A percentile compares a stretch with the other conserved stretches of the same genome.
Evolutionary conservation across 1,140 invertebrate species (phyloP).

Genomic region (Aphis gossypii): DNA sequence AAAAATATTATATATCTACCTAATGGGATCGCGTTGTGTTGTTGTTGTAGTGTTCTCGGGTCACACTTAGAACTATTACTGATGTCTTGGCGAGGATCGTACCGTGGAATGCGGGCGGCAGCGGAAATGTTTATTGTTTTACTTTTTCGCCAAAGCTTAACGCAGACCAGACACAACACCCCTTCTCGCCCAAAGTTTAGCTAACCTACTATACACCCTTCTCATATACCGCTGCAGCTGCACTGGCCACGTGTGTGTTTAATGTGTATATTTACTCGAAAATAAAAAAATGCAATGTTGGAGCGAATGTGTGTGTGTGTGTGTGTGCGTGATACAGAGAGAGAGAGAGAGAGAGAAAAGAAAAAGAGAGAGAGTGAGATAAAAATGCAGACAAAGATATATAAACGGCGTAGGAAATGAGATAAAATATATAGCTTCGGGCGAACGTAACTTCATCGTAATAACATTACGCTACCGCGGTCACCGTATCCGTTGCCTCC

Average conservation of each 20-base stretch:
- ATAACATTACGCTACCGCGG: background rate
- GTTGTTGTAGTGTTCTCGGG: background rate
- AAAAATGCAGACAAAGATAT: background rate
- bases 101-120: background rate
- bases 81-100: background rate
- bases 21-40: background rate
- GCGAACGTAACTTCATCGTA: background rate
- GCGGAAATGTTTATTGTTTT: constrained; percentile 20
- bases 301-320: background rate
- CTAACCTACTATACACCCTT: background rate
- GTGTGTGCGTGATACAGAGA: too few relatives aligned
- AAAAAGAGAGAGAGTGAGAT: background rate
- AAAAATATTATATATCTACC: background rate
- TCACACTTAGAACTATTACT: background rate
- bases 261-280: background rate
- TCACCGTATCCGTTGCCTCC: background rate
- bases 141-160: background rate
- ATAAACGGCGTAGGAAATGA: background rate
- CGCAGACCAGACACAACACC: background rate
- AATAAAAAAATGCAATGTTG: background rate
- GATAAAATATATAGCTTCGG: background rate
- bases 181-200: background rate
- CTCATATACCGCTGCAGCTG: background rate
- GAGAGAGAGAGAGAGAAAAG: too few relatives aligned
- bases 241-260: background rate